Percentiles rank a stretch among this genome's conserved stretches.
These are phyloP conservation scores for Leptothorax acervorum DNA, from an alignment of 2,888 invertebrate species.

Conservation along the genomic window DNA sequence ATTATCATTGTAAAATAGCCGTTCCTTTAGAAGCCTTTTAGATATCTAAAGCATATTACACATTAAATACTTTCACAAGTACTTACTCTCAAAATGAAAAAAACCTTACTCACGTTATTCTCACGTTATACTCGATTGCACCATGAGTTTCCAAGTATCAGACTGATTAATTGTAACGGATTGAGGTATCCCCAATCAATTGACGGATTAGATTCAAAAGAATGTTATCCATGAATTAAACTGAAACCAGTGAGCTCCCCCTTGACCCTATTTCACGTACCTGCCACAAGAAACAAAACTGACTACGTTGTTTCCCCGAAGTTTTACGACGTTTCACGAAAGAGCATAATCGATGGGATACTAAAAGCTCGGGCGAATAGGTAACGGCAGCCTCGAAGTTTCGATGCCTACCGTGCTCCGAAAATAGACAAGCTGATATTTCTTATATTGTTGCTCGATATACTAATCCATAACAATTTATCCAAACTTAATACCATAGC, in stretches of 20 bases:
- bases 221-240: conserved; percentile 58
- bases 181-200: not conserved
- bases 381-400: conserved; percentile 58
- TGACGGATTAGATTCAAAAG: conserved; percentile 27
- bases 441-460: not conserved
- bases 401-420: conserved; percentile 59
- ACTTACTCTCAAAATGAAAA: not conserved
- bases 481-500: not conserved
- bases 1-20: not conserved
- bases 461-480: conserved; percentile 9
- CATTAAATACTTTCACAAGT: not conserved
- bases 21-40: not conserved
- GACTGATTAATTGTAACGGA: conserved; percentile 16
- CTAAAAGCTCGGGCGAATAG: conserved; percentile 47
- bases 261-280: conserved; percentile 65
- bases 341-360: conserved; percentile 68
- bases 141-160: too few species aligned
- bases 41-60: not conserved
- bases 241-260: conserved; percentile 33
- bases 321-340: conserved; percentile 71
- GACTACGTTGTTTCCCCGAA: conserved; percentile 68
- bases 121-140: not conserved
- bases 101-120: not conserved
- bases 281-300: conserved; percentile 57
- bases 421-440: conserved; percentile 42